Percentiles rank a stretch among this genome's conserved stretches.
phyloP scores from a whole-genome alignment of 2,113 vertebrate species.

The Lanius collurio region DNA sequence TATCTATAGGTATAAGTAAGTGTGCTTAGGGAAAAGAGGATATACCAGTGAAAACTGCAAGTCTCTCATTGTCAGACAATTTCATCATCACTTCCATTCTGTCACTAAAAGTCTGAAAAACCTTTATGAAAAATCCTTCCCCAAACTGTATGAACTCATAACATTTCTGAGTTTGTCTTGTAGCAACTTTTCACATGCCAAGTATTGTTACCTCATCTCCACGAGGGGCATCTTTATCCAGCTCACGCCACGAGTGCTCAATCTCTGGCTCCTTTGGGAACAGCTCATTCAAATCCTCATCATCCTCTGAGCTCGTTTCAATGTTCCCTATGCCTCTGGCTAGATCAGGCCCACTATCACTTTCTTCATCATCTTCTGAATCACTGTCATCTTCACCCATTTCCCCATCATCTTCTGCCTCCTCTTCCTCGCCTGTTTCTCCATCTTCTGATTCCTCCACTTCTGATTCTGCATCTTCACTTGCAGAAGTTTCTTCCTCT shows the following conservation, averaged over 20 bases:
- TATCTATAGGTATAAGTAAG: background rate
- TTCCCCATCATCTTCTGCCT: background rate
- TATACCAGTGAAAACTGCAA: background rate
- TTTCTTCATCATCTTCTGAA: slow-evolving; percentile 76
- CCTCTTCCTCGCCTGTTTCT: background rate
- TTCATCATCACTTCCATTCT: background rate
- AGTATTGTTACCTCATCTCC: slow-evolving; percentile 77
- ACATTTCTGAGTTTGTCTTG: background rate
- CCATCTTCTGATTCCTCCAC: slow-evolving; percentile 17
- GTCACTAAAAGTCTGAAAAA: background rate
- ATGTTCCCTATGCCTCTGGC: slow-evolving; percentile 93
- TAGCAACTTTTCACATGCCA: background rate
- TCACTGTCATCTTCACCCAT: slow-evolving; percentile 19
- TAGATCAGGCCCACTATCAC: slow-evolving; percentile 85
- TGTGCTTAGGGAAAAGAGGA: background rate
- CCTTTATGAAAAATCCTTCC: background rate
- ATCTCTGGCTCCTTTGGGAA: slow-evolving; percentile 83
- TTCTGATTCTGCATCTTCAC: slow-evolving; percentile 17
- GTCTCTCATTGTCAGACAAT: background rate
- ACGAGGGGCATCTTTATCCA: slow-evolving; percentile 88
- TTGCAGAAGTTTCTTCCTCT: background rate
- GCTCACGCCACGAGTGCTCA: slow-evolving; percentile 91
- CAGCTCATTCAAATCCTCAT: slow-evolving; percentile 74
- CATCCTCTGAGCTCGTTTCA: slow-evolving; percentile 96
- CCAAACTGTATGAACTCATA: background rate